Conservation (phyloP, 2,888 invertebrate species). For the Drosophila antonietae region DNA sequence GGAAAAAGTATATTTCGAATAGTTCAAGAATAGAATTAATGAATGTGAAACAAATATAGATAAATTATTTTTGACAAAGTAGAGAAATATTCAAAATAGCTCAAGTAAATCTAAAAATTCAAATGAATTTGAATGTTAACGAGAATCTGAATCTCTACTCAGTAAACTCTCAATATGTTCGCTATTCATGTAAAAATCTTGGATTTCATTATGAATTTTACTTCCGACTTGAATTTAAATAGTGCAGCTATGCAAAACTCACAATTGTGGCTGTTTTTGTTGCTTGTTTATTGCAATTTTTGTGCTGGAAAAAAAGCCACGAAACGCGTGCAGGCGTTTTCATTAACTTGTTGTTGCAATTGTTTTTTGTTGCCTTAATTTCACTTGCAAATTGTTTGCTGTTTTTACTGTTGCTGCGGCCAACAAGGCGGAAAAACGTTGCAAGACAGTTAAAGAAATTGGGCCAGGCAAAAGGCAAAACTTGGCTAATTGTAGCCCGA, state of each 20-base stretch:
- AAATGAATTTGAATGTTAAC: too few relatives aligned
- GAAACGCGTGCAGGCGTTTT: constrained; percentile 59
- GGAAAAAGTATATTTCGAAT: too few relatives aligned
- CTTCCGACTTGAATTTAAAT: not conserved
- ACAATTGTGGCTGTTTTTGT: constrained; percentile 8
- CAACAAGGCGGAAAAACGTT: constrained; percentile 64
- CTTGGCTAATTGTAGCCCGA: constrained; percentile 80
- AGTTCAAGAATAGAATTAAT: too few relatives aligned
- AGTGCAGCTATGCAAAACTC: not conserved
- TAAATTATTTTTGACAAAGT: too few relatives aligned
- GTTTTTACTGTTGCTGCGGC: constrained; percentile 31
- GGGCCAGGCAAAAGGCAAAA: constrained; percentile 59
- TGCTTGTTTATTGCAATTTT: constrained; percentile 8
- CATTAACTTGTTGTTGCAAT: constrained; percentile 76
- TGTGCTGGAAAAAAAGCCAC: constrained; percentile 15
- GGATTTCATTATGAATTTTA: not conserved
- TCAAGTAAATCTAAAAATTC: too few relatives aligned
- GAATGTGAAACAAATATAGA: too few relatives aligned
- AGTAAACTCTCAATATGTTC: too few relatives aligned
- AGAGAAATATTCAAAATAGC: too few relatives aligned
- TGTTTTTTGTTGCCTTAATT: constrained; percentile 48
- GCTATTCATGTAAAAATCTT: too few relatives aligned
- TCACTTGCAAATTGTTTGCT: constrained; percentile 46
- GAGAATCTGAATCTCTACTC: too few relatives aligned
- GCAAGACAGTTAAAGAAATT: constrained; percentile 57